phyloP scores from a whole-genome alignment of 2,797 vertebrate genomes.

The Mycteria americana region DNA sequence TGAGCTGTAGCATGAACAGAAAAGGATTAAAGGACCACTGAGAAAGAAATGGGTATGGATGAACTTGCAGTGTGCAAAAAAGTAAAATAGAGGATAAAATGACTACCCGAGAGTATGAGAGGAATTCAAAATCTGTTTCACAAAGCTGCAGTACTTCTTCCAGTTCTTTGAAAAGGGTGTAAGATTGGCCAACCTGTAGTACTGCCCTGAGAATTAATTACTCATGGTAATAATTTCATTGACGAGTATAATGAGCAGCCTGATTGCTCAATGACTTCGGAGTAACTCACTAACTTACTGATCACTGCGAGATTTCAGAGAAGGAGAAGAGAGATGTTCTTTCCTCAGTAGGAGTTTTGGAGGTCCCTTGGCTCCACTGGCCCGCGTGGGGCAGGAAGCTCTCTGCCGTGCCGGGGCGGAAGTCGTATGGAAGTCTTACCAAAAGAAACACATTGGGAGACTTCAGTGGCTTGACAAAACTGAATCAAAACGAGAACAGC shows the following conservation, averaged over 20 bases:
- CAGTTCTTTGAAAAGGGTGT: neutral
- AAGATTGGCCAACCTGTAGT: neutral
- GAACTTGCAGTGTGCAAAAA: neutral
- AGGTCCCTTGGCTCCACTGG: neutral
- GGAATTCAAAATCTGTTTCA: slow-evolving; percentile 34
- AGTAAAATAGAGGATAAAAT: slow-evolving; percentile 17
- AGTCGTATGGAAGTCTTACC: neutral
- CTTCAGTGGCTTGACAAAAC: neutral
- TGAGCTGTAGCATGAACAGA: neutral
- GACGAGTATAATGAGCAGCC: neutral
- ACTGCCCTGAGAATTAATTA: neutral
- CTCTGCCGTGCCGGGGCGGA: neutral
- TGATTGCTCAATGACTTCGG: neutral
- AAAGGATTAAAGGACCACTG: slow-evolving; percentile 24
- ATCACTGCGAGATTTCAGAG: neutral
- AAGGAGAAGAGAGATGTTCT: neutral
- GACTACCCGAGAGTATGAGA: neutral
- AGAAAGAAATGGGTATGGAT: neutral
- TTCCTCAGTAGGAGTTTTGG: neutral
- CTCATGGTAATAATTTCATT: neutral
- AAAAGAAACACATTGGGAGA: neutral
- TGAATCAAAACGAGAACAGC: neutral
- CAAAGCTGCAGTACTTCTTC: neutral
- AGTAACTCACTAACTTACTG: neutral
- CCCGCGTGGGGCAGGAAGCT: rapidly evolving